Evolutionary conservation across 1,140 invertebrate genomes (phyloP).

Genomic region (Glossosoma conforme): DNA sequence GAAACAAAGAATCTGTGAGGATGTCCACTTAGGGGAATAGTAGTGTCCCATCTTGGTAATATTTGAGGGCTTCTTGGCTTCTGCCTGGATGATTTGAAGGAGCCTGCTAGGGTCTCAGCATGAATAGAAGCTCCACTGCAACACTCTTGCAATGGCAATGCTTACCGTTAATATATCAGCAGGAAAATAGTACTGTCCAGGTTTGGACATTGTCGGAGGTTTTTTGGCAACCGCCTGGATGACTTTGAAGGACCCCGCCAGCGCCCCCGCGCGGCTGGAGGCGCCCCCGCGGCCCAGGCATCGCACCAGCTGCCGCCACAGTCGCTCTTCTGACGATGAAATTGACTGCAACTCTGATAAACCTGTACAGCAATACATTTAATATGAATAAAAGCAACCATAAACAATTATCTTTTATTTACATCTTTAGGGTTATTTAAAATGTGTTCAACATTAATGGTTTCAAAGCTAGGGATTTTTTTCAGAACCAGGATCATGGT

Average conservation of each 20-base stretch:
- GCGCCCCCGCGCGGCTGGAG: not conserved
- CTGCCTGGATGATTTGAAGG: not conserved
- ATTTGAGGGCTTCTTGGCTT: not conserved
- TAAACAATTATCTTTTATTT: too few relatives aligned
- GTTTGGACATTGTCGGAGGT: constrained; percentile 5
- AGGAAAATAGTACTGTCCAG: constrained; percentile 52
- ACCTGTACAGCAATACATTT: too few relatives aligned
- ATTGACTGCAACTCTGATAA: too few relatives aligned
- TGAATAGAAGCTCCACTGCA: not conserved
- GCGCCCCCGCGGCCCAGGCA: not conserved
- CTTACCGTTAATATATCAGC: constrained; percentile 53
- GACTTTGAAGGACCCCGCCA: not conserved
- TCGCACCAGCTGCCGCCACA: constrained; percentile 9
- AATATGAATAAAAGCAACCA: too few relatives aligned
- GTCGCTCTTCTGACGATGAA: too few relatives aligned
- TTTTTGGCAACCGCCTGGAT: constrained; percentile 5
- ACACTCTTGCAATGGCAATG: not conserved
- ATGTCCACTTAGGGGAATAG: not conserved
- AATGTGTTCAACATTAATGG: too few relatives aligned
- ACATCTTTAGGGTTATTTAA: too few relatives aligned
- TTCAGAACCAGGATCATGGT: too few relatives aligned
- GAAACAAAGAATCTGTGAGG: not conserved
- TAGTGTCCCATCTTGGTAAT: not conserved
- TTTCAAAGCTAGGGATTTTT: too few relatives aligned
- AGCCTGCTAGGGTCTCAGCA: not conserved